A percentile compares a stretch with the other conserved stretches of the same genome.
Conservation (phyloP, 2,797 vertebrate genomes). For the Lithobates pipiens region DNA sequence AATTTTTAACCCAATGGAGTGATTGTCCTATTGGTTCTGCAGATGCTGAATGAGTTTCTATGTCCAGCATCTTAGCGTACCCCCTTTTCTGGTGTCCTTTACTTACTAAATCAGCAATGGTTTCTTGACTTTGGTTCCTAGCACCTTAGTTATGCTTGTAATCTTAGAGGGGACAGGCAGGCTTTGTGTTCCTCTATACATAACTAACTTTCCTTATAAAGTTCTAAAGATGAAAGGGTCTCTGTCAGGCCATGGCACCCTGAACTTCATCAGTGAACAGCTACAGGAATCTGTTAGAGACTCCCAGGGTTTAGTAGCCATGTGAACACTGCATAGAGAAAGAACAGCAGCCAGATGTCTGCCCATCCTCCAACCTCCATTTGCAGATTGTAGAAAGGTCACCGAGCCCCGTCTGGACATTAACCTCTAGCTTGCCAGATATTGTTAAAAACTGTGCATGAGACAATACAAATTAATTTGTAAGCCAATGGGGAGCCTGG, state of each 20-base stretch:
- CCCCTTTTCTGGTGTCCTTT: neutral
- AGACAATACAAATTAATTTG: constrained; percentile 33
- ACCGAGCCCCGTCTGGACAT: constrained; percentile 55
- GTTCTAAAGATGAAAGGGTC: constrained; percentile 30
- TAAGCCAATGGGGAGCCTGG: neutral
- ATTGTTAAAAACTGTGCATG: constrained; percentile 3
- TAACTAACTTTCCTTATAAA: constrained; percentile 21
- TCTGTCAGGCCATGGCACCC: constrained; percentile 12
- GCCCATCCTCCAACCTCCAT: constrained; percentile 56
- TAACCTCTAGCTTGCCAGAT: constrained; percentile 52
- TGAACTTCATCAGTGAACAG: constrained; percentile 39
- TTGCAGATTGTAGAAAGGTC: constrained; percentile 56
- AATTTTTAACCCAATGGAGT: too few relatives aligned
- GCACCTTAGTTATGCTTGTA: neutral
- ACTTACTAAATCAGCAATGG: neutral
- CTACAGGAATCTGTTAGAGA: constrained; percentile 28
- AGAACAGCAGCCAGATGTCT: constrained; percentile 38
- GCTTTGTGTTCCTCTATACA: constrained; percentile 21
- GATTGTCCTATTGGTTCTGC: too few relatives aligned
- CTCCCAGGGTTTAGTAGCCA: constrained; percentile 45
- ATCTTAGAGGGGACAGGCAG: constrained; percentile 1
- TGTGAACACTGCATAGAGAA: constrained; percentile 25
- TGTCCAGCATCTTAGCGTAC: neutral
- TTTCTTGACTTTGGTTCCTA: neutral
- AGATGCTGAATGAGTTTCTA: too few relatives aligned